These are phyloP conservation scores for Gulo gulo DNA, from an alignment of 2,113 vertebrate species.

Conservation along the genomic window DNA sequence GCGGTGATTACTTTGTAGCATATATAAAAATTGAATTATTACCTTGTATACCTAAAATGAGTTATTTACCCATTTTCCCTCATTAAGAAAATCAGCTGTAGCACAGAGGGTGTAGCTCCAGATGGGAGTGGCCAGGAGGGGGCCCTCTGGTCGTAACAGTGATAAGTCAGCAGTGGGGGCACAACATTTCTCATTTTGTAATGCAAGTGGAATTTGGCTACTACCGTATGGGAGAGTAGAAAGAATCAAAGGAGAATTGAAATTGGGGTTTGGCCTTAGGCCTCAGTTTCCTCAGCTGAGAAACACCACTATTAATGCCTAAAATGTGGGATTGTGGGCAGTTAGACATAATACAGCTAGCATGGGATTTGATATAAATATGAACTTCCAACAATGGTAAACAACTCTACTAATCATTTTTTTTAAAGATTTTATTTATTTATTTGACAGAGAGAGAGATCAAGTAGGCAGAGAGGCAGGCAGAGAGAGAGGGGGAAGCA, in stretches of 20 bases:
- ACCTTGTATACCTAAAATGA: neutral
- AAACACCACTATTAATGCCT: neutral
- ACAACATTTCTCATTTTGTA: neutral
- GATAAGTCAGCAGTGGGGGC: neutral
- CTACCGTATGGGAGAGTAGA: neutral
- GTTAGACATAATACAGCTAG: neutral
- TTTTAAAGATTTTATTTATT: no score
- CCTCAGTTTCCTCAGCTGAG: neutral
- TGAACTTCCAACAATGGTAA: neutral
- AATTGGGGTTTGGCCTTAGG: neutral
- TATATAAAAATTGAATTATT: neutral
- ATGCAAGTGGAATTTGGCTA: conserved; percentile 6
- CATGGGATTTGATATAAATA: neutral
- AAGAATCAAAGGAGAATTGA: neutral
- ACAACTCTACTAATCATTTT: neutral
- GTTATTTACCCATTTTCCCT: neutral
- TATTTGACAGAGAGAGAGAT: no score
- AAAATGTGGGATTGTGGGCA: neutral
- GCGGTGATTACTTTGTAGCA: neutral
- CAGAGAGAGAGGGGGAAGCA: no score
- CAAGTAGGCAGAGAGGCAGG: no score
- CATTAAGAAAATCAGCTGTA: neutral
- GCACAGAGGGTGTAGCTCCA: neutral
- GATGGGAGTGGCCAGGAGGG: fast-evolving
- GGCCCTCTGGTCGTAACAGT: neutral